Evolutionary conservation across 1,140 invertebrate species (phyloP), one percentile per base, ranked within the genome.

Genomic region (Vanessa tameamea): DNA sequence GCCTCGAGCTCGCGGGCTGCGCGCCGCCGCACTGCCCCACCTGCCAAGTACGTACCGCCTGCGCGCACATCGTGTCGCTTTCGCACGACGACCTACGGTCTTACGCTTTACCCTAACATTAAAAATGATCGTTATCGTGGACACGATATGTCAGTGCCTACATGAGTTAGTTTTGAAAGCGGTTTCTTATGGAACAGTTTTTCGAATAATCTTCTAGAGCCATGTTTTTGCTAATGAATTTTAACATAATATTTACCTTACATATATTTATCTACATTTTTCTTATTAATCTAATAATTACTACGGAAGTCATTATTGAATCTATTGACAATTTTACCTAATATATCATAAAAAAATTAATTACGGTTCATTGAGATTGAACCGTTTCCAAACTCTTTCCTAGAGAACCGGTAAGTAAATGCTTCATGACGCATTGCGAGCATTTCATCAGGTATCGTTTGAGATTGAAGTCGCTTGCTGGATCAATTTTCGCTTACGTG

Each of bases 1-100:
- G 95, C 94, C 78, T 94, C 90, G 77, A 93, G 93, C 85, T 86
- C 73, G 84, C 83, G 71, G 88, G 82, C 80, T 88, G 88, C 86
- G 85, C 85, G 84, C 87, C 86, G 73, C 83, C 90, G 82, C 87
- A 88, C 86, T 87, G 88, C 81, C 81, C 83, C 78, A 82, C 76
- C 73, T 91, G 89, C 86, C 83, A 87, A 80, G 88, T 88, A 82
- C 79, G 66, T 71, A 65, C 68, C 23, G 55, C 55, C 26, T 61
- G 68, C 48, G 15, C 72, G 64, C 51, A 43, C 53, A 61, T 53
- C 47, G 47, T 65, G 50, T 59, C 69, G 69, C 61, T 51, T 50
- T 11, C 16, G 48, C 48, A 59, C 37, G 55, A 57, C n/a, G n/a
- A 12, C 37, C 57, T 11, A 2, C 26, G 57, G 15, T 4, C 37